A percentile compares a stretch with the other conserved stretches of the same genome.
phyloP scores from a whole-genome alignment of 2,888 invertebrate genomes.

The Drosophila algonquin region DNA sequence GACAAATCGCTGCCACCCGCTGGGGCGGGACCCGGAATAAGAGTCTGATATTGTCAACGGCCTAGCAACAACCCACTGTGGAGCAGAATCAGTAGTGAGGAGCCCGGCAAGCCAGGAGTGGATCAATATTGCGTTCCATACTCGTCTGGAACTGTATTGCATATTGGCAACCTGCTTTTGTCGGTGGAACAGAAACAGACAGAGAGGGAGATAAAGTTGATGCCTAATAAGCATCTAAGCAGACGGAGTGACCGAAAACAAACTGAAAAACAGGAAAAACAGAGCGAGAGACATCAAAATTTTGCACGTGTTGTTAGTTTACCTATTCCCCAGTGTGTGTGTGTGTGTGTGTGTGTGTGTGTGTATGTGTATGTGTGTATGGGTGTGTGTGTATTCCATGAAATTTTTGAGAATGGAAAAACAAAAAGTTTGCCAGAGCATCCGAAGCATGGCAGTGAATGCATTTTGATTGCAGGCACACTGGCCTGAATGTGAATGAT shows the following conservation, averaged over 20 bases:
- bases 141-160: slow-evolving; percentile 9
- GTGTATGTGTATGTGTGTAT: slow-evolving; percentile 11
- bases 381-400: slow-evolving; percentile 17
- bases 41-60: slow-evolving; percentile 34
- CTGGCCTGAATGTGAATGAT: slow-evolving; percentile 16
- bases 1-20: slow-evolving; percentile 34
- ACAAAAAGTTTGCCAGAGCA: slow-evolving; percentile 42
- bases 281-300: slow-evolving; percentile 26
- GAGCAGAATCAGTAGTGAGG: too few species aligned
- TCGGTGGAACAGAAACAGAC: not conserved
- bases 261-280: slow-evolving; percentile 28
- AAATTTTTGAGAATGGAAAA: slow-evolving; percentile 46
- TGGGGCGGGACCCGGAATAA: slow-evolving; percentile 21
- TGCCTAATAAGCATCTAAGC: slow-evolving; percentile 65
- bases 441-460: slow-evolving; percentile 47
- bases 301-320: slow-evolving; percentile 52
- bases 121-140: slow-evolving; percentile 37
- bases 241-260: slow-evolving; percentile 37
- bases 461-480: slow-evolving; percentile 70
- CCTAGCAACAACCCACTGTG: slow-evolving; percentile 16
- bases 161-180: slow-evolving; percentile 32
- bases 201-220: slow-evolving; percentile 17
- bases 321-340: slow-evolving; percentile 12
- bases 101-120: not conserved
- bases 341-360: slow-evolving; percentile 7